phyloP scores from a whole-genome alignment of 2,113 vertebrate species.

The Gavialis gangeticus region DNA sequence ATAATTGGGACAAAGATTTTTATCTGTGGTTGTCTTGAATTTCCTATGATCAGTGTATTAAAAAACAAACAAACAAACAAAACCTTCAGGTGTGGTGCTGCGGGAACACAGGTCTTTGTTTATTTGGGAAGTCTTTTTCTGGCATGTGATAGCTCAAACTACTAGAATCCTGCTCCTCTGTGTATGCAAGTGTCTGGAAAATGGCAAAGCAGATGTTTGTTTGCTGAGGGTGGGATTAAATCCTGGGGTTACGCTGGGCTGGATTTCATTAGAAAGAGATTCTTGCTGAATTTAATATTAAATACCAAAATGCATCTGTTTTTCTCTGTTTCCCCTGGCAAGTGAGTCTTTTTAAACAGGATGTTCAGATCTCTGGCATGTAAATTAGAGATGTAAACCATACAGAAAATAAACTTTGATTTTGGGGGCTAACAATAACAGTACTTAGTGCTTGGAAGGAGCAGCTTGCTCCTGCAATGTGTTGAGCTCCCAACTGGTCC shows the following conservation, averaged over 20 bases:
- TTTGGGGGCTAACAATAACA: neutral
- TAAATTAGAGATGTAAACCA: slow-evolving; percentile 23
- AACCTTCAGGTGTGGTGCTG: neutral
- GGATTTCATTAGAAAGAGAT: slow-evolving; percentile 36
- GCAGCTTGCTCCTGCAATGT: neutral
- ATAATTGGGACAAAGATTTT: neutral
- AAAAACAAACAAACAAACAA: too few relatives aligned
- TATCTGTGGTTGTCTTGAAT: fast-evolving
- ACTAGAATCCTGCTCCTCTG: neutral
- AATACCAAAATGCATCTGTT: slow-evolving; percentile 46
- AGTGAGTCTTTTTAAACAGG: slow-evolving; percentile 26
- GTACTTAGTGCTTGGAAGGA: neutral
- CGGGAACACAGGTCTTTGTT: neutral
- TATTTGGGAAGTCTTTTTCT: neutral
- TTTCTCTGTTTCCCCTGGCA: slow-evolving; percentile 32
- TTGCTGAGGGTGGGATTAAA: slow-evolving; percentile 7
- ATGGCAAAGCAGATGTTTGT: neutral
- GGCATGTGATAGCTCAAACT: neutral
- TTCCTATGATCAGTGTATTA: neutral
- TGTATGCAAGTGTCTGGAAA: neutral
- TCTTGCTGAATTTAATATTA: slow-evolving; percentile 37
- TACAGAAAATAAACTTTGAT: slow-evolving; percentile 27
- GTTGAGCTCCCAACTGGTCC: neutral
- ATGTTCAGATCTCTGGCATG: slow-evolving; percentile 48
- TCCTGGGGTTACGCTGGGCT: neutral